Percentiles rank a stretch among this genome's conserved stretches.
Evolutionary conservation across 2,113 vertebrate species (phyloP).

Genomic region (Poeciliopsis retropinna): DNA sequence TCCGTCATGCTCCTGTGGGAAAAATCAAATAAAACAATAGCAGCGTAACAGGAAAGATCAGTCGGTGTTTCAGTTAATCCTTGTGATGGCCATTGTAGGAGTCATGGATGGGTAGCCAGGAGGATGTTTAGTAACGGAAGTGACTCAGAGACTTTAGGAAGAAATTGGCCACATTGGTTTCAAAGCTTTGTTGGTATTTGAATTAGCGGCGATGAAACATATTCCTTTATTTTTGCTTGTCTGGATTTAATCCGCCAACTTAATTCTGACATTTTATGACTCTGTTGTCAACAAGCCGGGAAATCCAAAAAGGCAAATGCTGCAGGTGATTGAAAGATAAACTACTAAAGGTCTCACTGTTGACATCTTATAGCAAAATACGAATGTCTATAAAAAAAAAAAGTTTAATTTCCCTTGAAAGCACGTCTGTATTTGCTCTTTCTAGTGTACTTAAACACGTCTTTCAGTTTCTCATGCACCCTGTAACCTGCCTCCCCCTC

Average conservation of each 20-base stretch:
- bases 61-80: conserved; percentile 68
- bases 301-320: background rate
- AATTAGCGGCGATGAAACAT: background rate
- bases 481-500: conserved; percentile 39
- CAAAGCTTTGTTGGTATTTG: background rate
- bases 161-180: conserved; percentile 13
- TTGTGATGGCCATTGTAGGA: conserved; percentile 71
- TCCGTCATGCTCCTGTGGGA: conserved; percentile 68
- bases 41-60: conserved; percentile 68
- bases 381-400: background rate
- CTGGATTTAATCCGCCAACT: background rate
- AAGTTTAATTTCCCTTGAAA: background rate
- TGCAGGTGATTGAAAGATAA: background rate
- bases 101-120: conserved; percentile 68
- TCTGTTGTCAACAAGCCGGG: background rate
- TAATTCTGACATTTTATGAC: background rate
- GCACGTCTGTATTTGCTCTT: conserved; percentile 14
- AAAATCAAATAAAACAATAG: conserved; percentile 80
- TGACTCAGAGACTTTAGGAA: conserved; percentile 46
- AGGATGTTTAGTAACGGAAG: conserved; percentile 74
- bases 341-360: background rate
- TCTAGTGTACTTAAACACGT: conserved; percentile 14
- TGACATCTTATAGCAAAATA: background rate
- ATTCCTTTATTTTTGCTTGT: conserved; percentile 5
- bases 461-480: conserved; percentile 45